Base-by-base conservation (phyloP, 2,113 vertebrate species). In the Daubentonia madagascariensis region DNA sequence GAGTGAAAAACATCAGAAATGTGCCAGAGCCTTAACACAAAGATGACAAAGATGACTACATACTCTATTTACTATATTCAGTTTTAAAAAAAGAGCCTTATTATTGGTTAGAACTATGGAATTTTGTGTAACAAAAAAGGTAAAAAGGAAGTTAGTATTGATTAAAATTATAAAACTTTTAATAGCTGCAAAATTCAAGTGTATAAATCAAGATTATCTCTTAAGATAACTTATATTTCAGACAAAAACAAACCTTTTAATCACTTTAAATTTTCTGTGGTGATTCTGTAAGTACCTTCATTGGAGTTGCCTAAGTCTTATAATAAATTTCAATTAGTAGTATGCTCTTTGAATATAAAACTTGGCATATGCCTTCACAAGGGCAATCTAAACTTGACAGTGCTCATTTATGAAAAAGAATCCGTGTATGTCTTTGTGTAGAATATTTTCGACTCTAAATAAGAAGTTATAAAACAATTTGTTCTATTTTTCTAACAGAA, bases 1-100 rank as follows among this genome's bases (percentile, higher is more conserved):
- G 79, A 91, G 35, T 91, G 5, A 65, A 85, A 97, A 98, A 91
- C 28, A 89, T 59, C 40, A 40, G 6, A 97, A 96, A 25, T 52
- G 0, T 72, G 8, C 30, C 16, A 54, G 18, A 92, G 12, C 12
- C 54, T 88, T 76, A 68, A 68, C 30, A 50, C 0, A 96, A 80
- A 80, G 1, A 73, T 78, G 79, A 67, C 59, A 57, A 57, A 63
- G 4, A 65, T 73, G 73, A 35, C 23, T 45, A 43, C 48, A 50
- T 3, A 25, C 10, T 70, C n/a, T 90, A 35, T 50, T 76, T 78
- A 20, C 45, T 72, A 76, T 32, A 32, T 32, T 40, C 1, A 37
- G 12, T 72, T 50, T 28, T 5, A 78, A 59, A 67, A 76, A 32
- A 72, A 43, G 5, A 72, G 43, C 22, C 13, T 76, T 6, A 87